phyloP scores from a whole-genome alignment of 2,797 vertebrate species.

The Kryptolebias ocellatus region DNA sequence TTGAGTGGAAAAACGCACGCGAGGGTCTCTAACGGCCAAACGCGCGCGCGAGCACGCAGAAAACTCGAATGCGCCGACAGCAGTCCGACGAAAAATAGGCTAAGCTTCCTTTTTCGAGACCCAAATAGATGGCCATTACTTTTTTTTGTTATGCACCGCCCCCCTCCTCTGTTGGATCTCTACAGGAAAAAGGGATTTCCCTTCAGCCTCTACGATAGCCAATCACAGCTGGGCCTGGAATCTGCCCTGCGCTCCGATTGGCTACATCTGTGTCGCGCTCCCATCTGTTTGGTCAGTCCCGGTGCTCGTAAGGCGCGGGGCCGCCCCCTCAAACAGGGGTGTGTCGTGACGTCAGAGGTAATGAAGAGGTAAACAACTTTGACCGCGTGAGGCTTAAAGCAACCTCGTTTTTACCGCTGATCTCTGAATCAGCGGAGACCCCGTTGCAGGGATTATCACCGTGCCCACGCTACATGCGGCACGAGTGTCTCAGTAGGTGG shows the following conservation, averaged over 20 bases:
- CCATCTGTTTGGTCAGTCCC: conserved; percentile 56
- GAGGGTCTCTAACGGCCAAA: not conserved
- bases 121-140: conserved; percentile 84
- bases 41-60: conserved; percentile 13
- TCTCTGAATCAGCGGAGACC: conserved; percentile 32
- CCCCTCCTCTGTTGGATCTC: conserved; percentile 68
- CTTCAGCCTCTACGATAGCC: conserved; percentile 67
- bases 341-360: conserved; percentile 88
- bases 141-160: conserved; percentile 82
- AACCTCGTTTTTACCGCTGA: conserved; percentile 56
- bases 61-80: conserved; percentile 58
- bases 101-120: conserved; percentile 74
- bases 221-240: conserved; percentile 62
- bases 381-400: conserved; percentile 86
- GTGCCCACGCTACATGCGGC: not conserved
- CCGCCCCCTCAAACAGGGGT: conserved; percentile 82
- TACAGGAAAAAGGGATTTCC: conserved; percentile 74
- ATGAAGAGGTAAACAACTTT: conserved; percentile 87
- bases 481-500: not conserved
- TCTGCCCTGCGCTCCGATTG: conserved; percentile 61
- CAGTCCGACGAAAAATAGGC: conserved; percentile 64
- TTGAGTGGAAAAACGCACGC: not conserved
- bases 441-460: conserved; percentile 25
- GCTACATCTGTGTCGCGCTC: conserved; percentile 38
- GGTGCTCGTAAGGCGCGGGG: conserved; percentile 58